Conservation (phyloP, 2,888 invertebrate genomes). For the Drosophila atroscutellata region DNA sequence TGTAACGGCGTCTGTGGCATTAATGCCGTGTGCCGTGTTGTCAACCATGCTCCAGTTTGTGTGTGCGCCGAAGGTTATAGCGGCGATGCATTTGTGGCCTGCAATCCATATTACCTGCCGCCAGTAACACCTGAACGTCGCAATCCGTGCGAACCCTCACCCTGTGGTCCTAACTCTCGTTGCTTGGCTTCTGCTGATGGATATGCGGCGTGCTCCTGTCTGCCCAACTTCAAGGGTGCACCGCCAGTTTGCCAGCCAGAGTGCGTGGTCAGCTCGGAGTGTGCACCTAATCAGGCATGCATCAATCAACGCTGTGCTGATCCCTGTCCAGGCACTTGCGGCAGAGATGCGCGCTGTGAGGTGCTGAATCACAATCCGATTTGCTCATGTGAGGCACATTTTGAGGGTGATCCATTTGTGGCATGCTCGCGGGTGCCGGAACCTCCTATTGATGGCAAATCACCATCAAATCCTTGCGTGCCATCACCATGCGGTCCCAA, state of each 20-base stretch:
- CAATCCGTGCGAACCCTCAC: constrained; percentile 92
- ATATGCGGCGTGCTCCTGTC: constrained; percentile 91
- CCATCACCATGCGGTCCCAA: constrained; percentile 92
- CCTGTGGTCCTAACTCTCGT: constrained; percentile 92
- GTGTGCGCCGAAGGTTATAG: constrained; percentile 89
- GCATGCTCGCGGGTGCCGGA: constrained; percentile 86
- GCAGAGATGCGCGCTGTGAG: constrained; percentile 90
- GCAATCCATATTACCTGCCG: constrained; percentile 86
- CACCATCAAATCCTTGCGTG: constrained; percentile 86
- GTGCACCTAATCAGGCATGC: constrained; percentile 91
- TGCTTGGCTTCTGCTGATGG: constrained; percentile 90
- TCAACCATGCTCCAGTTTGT: constrained; percentile 92
- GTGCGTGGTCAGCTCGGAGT: constrained; percentile 93
- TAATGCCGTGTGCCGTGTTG: constrained; percentile 89
- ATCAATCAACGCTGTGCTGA: constrained; percentile 92
- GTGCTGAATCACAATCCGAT: constrained; percentile 94
- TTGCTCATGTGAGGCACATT: constrained; percentile 91
- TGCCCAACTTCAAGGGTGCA: constrained; percentile 91
- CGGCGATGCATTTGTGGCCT: constrained; percentile 91
- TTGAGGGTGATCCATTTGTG: constrained; percentile 93
- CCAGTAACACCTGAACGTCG: constrained; percentile 79
- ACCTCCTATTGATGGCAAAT: constrained; percentile 81
- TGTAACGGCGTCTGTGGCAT: constrained; percentile 91
- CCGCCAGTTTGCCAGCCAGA: constrained; percentile 94
- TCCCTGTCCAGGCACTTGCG: constrained; percentile 94